Evolutionary conservation across 2,888 invertebrate species (phyloP).

Genomic region (Tryphoninae sp.): DNA sequence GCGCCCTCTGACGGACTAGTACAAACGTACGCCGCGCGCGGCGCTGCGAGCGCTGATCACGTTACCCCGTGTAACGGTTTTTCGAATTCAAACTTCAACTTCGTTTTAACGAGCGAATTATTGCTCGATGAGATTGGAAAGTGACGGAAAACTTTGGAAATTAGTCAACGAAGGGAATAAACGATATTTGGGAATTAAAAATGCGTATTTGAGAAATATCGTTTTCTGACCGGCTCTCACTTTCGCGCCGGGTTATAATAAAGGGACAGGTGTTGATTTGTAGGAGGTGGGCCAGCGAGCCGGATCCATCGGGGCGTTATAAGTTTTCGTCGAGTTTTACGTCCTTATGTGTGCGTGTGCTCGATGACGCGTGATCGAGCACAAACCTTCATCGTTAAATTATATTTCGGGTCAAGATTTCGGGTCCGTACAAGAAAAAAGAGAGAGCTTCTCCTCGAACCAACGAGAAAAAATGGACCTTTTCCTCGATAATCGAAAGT

Average conservation of each 20-base stretch:
- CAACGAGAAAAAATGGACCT: not conserved
- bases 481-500: too few relatives aligned
- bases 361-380: constrained; percentile 33
- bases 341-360: constrained; percentile 2
- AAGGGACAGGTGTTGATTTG: constrained; percentile 69
- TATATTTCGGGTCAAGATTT: not conserved
- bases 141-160: not conserved
- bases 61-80: not conserved
- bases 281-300: constrained; percentile 64
- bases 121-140: not conserved
- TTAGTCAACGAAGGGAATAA: not conserved
- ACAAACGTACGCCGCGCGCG: too few relatives aligned
- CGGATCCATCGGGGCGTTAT: constrained; percentile 62
- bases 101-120: too few relatives aligned
- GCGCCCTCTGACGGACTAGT: constrained; percentile 54
- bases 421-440: constrained; percentile 9
- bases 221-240: not conserved
- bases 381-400: not conserved
- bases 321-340: constrained; percentile 61
- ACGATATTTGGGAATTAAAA: too few relatives aligned
- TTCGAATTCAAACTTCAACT: not conserved
- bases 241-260: constrained; percentile 57
- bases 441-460: not conserved
- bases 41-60: too few relatives aligned
- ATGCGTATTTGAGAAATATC: not conserved